Percentiles rank a stretch among this genome's conserved stretches.
phyloP scores from a whole-genome alignment of 2,113 vertebrate genomes.

The Campylomormyrus numenius region DNA sequence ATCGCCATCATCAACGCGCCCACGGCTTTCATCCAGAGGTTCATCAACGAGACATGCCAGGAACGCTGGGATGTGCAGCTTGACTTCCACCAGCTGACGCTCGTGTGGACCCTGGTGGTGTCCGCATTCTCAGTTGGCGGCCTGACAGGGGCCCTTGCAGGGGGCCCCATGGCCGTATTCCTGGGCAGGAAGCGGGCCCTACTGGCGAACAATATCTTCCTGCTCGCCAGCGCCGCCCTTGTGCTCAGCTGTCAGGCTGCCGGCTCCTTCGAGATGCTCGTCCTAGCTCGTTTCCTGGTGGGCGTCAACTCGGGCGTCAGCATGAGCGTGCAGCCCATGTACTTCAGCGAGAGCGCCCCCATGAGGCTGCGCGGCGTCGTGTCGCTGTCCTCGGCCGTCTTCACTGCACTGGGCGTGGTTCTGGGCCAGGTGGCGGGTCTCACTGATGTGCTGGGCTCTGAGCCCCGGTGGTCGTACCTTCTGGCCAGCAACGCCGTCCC shows the following conservation, averaged over 20 bases:
- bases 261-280: constrained; percentile 77
- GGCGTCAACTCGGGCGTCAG: constrained; percentile 75
- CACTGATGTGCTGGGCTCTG: constrained; percentile 71
- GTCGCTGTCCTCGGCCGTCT: constrained; percentile 73
- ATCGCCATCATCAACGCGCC: constrained; percentile 82
- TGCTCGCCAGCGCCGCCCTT: constrained; percentile 54
- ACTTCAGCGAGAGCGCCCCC: constrained; percentile 79
- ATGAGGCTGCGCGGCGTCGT: constrained; percentile 74
- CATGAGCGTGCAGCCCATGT: constrained; percentile 87
- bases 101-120: constrained; percentile 77
- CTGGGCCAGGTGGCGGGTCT: constrained; percentile 76
- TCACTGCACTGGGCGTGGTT: constrained; percentile 75
- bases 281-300: constrained; percentile 69
- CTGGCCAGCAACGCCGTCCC: constrained; percentile 75
- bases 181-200: constrained; percentile 77
- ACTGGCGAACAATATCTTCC: constrained; percentile 72
- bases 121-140: constrained; percentile 75
- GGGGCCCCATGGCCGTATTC: constrained; percentile 70
- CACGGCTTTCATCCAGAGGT: constrained; percentile 69
- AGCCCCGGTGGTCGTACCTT: constrained; percentile 71
- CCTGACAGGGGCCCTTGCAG: constrained; percentile 66
- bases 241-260: constrained; percentile 63
- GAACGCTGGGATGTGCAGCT: constrained; percentile 57
- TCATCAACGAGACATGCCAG: constrained; percentile 74
- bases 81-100: constrained; percentile 50